Percentiles rank a stretch among this genome's conserved stretches.
phyloP scores from a whole-genome alignment of 2,888 invertebrate genomes.

The Pasiphila rectangulata region DNA sequence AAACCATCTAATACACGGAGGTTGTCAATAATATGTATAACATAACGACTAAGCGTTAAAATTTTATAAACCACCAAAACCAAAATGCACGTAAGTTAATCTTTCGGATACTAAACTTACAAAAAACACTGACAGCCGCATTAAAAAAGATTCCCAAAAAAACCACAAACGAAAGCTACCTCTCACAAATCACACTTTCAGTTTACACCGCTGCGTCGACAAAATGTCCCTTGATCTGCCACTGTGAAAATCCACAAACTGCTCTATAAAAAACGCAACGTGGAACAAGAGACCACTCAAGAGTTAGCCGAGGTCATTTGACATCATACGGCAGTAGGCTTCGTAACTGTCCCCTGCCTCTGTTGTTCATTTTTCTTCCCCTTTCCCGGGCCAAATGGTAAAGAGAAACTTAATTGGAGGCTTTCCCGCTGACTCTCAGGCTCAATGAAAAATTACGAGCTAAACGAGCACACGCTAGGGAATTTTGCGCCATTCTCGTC shows the following conservation, averaged over 20 bases:
- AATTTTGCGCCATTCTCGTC: constrained; percentile 68
- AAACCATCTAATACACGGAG: no score
- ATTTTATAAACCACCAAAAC: constrained; percentile 3
- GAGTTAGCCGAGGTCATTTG: constrained; percentile 51
- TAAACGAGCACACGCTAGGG: constrained; percentile 77
- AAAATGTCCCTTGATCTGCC: constrained; percentile 30
- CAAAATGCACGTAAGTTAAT: not conserved
- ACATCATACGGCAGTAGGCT: constrained; percentile 53
- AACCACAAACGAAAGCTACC: constrained; percentile 13
- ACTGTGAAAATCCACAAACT: constrained; percentile 35
- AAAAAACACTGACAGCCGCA: not conserved
- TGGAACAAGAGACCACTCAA: constrained; percentile 40
- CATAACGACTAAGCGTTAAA: not conserved
- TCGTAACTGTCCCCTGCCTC: constrained; percentile 61
- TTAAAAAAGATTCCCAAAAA: not conserved
- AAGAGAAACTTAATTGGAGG: constrained; percentile 81
- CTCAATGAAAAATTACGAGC: constrained; percentile 81
- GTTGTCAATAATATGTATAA: no score
- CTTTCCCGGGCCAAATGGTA: constrained; percentile 69
- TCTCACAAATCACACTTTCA: constrained; percentile 27
- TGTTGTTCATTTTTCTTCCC: constrained; percentile 76
- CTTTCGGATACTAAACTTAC: not conserved
- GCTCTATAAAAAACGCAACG: constrained; percentile 38
- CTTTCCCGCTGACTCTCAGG: constrained; percentile 72
- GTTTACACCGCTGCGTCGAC: constrained; percentile 19